Base-by-base conservation (phyloP, 2,113 vertebrate genomes). In the Phrynocephalus versicolor region DNA sequence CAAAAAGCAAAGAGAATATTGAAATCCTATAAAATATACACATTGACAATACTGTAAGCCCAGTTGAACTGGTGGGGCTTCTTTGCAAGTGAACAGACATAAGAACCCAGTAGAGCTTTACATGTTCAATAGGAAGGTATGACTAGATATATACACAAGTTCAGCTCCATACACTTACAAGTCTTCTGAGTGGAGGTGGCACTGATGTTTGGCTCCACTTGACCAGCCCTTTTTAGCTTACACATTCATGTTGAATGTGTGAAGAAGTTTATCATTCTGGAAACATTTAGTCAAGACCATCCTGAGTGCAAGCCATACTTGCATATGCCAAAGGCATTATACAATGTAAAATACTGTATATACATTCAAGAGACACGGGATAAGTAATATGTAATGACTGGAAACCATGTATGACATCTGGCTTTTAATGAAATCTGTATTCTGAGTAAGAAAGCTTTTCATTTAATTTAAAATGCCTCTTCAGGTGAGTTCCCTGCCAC, bases 401-500 rank as follows among this genome's bases (percentile, higher is more conserved):
- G 65, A 69, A 62, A 51, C 30, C 45, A 64, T 13, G 58, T 41
- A 82, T 86, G 70, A 80, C 81, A 84, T 79, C 70, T 1, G 3
- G 8, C 57, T 67, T 37, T 82, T 35, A 85, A 3, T 71, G 30
- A 82, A 71, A 58, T 58, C 14, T 55, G 10, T 64, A 55, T 89
- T 79, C 60, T 87, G 74, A 7, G 25, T 62, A 73, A 19, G 23
- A 37, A 89, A 84, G 64, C 58, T 39, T 6, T 73, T 62, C 2
- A 75, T 35, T 81, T 80, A 86, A 89, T 60, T 90, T 14, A 74
- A 72, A 85, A 82, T 5, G 72, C 15, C 14, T 88, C 88, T 88
- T 89, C 55, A 85, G 89, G 84, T 21, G 39, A 90, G 14, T 89
- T 88, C 74, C 76, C 72, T 86, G 57, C 57, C 74, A 39, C 79